Evolutionary conservation across 2,888 invertebrate genomes (phyloP).

Genomic region (Sphaerolaimus hirsutus): DNA sequence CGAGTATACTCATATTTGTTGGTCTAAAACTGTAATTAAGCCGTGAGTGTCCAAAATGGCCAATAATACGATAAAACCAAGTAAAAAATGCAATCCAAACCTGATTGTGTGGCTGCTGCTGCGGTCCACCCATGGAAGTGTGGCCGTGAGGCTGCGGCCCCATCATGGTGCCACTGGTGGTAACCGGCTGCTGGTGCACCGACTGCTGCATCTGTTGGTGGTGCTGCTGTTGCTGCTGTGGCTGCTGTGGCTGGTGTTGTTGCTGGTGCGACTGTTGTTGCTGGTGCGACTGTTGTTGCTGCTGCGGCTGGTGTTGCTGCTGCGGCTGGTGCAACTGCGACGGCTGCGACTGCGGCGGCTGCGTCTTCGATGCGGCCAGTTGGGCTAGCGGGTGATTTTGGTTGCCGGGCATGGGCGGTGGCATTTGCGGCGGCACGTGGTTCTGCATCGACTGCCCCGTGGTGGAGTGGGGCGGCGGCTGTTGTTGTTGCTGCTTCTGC

Average conservation of each 20-base stretch:
- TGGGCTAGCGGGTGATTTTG: neutral
- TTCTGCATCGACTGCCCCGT: neutral
- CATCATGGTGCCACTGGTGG: neutral
- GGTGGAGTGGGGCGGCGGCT: neutral
- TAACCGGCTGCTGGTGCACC: neutral
- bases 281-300: slow-evolving; percentile 5
- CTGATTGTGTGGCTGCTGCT: no score
- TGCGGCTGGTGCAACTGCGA: slow-evolving; percentile 3
- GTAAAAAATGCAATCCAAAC: no score
- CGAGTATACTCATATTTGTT: no score
- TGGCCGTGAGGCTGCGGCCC: no score
- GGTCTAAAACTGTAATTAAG: no score
- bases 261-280: slow-evolving; percentile 1
- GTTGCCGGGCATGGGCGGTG: no score
- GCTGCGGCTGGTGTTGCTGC: neutral
- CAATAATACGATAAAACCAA: no score
- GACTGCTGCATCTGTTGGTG: slow-evolving; percentile 3
- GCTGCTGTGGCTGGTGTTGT: slow-evolving; percentile 4
- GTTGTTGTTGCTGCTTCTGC: neutral
- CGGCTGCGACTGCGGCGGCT: neutral
- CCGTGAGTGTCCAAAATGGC: no score
- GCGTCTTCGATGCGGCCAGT: slow-evolving; percentile 6
- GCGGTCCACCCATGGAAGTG: no score
- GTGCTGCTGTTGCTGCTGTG: slow-evolving; percentile 21
- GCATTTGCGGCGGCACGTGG: neutral